Evolutionary conservation across 2,797 vertebrate genomes (phyloP).

Genomic region (Okamejei kenojei): DNA sequence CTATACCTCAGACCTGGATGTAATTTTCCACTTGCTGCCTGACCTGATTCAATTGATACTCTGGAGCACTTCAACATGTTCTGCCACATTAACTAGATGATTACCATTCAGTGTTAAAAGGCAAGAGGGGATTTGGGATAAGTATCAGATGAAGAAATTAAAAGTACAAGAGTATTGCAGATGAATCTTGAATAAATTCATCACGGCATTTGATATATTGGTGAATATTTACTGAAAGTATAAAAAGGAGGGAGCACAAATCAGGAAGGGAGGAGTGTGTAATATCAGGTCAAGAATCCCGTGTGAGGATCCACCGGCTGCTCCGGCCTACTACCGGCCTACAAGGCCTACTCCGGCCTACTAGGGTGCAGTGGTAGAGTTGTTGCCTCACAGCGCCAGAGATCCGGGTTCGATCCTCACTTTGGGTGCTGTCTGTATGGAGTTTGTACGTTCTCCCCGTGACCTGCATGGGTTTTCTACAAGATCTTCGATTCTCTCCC

Average conservation of each 20-base stretch:
- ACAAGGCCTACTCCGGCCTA: too few relatives aligned
- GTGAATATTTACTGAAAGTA: not conserved
- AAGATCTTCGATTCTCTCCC: too few relatives aligned
- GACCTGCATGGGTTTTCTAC: too few relatives aligned
- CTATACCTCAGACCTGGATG: too few relatives aligned
- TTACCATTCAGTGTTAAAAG: not conserved
- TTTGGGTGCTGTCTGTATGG: too few relatives aligned
- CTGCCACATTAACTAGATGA: not conserved
- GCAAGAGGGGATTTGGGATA: not conserved
- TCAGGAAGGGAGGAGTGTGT: not conserved
- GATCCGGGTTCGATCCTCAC: too few relatives aligned
- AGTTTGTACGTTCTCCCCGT: too few relatives aligned
- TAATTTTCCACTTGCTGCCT: too few relatives aligned
- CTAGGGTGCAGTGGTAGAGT: too few relatives aligned
- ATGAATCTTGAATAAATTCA: not conserved
- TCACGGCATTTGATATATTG: not conserved
- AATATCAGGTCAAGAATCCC: constrained; percentile 36
- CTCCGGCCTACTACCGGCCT: too few relatives aligned
- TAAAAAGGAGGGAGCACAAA: not conserved
- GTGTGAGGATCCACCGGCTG: constrained; percentile 38
- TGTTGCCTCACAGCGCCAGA: too few relatives aligned
- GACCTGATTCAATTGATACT: not conserved
- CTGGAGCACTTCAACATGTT: not conserved
- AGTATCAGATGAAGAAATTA: not conserved
- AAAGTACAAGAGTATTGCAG: too few relatives aligned